Evolutionary conservation across 2,113 vertebrate genomes (phyloP).

Genomic region (Tinamus guttatus): DNA sequence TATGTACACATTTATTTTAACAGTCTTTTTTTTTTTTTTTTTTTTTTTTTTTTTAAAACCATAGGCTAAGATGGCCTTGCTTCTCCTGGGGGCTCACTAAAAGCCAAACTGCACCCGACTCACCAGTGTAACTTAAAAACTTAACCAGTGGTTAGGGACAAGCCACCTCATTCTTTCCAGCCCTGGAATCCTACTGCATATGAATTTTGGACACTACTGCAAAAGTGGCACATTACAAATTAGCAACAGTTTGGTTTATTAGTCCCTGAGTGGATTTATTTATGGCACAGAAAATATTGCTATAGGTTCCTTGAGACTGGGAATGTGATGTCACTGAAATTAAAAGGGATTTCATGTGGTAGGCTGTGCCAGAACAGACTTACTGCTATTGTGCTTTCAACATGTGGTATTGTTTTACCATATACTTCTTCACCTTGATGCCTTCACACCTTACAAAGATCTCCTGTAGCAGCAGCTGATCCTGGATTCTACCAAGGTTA

Average conservation of each 20-base stretch:
- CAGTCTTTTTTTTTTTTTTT: conserved; percentile 7
- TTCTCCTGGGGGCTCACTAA: conserved; percentile 62
- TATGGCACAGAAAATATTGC: conserved; percentile 73
- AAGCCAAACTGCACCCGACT: conserved; percentile 66
- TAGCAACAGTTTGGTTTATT: conserved; percentile 74
- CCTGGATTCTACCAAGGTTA: conserved; percentile 19
- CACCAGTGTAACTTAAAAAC: conserved; percentile 65
- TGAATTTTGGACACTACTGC: conserved; percentile 72
- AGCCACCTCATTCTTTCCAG: conserved; percentile 75
- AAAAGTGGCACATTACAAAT: conserved; percentile 77
- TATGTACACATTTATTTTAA: conserved; percentile 58
- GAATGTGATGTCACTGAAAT: conserved; percentile 67
- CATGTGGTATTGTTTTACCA: conserved; percentile 60
- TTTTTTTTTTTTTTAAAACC: conserved; percentile 34
- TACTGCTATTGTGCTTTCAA: conserved; percentile 62
- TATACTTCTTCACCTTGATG: conserved; percentile 34
- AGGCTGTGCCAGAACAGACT: conserved; percentile 51
- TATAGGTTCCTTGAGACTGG: conserved; percentile 46
- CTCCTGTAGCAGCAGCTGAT: conserved; percentile 29
- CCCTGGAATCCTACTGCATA: conserved; percentile 59
- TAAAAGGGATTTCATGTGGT: conserved; percentile 58
- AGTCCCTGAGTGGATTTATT: conserved; percentile 69
- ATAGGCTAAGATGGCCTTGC: conserved; percentile 28
- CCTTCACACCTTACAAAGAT: conserved; percentile 59
- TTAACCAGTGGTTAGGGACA: conserved; percentile 71